Evolutionary conservation across 2,113 vertebrate genomes (phyloP), one percentile per base, ranked within the genome.

Genomic region (Otus sunia): DNA sequence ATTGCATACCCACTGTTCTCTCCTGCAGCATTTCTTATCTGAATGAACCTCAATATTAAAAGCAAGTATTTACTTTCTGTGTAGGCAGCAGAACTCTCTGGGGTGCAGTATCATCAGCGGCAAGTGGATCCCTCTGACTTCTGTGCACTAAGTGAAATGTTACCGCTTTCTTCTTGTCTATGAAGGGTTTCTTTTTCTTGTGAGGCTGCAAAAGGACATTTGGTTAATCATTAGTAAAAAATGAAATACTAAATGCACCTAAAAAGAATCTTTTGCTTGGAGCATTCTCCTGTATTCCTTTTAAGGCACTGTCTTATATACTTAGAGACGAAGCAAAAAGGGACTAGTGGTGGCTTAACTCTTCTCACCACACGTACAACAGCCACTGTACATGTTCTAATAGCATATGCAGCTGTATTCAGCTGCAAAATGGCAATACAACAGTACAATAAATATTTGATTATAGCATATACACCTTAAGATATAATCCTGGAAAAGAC

Each of bases 101-200:
- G 3, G 99, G 99, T 2, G 99, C 99, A 14, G 97, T 99, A 80
- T 99, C 99, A 79, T 99, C 99, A 11, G 99, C 99, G 16, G 98
- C 99, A 88, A 99, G 98, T 0, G 99, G 99, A 88, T 99, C 99
- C 78, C 98, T 98, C 96, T 99, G 99, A 97, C 99, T 99, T 92
- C 99, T 98, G 97, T 99, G 99, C 69, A 99, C 99, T 25, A 99
- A 98, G 87, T 99, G 99, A 95, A 99, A 99, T 19, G 99, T 99
- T 58, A 99, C 99, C 0, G 99, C 98, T 73, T 99, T 99, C 98
- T 99, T 99, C 98, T 99, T 99, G 25, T 99, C 98, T 92, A 99
- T 99, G 94, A 99, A 99, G 2, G 99, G 98, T 41, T 99, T 99
- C 97, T 99, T 99, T 96, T 99, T 99, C 87, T 98, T 99, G 97